phyloP scores from a whole-genome alignment of 2,888 invertebrate species.

The Hirudinaria manillensis region DNA sequence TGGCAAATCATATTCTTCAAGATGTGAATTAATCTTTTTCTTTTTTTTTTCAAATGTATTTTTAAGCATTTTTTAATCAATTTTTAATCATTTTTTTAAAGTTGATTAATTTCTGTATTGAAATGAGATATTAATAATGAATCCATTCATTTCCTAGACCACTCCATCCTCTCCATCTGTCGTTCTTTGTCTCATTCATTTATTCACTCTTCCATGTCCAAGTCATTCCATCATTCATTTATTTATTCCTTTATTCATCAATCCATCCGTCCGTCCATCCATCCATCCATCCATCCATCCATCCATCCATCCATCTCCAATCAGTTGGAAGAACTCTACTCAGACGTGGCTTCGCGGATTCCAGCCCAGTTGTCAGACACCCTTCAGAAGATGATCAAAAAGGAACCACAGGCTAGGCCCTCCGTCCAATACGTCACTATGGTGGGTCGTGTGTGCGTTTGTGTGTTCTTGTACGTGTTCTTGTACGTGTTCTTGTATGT shows the following conservation, averaged over 20 bases:
- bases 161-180: no score
- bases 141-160: no score
- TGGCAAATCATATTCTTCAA: no score
- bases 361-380: slow-evolving; percentile 82
- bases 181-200: no score
- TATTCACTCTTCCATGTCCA: no score
- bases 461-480: background rate
- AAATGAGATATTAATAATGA: no score
- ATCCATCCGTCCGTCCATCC: background rate
- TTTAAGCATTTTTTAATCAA: no score
- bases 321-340: slow-evolving; percentile 76
- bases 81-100: no score
- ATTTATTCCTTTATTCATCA: background rate
- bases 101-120: no score
- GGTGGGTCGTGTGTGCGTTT: slow-evolving; percentile 59
- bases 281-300: background rate
- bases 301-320: slow-evolving; percentile 5
- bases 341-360: slow-evolving; percentile 70
- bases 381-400: slow-evolving; percentile 69
- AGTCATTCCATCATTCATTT: no score
- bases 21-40: no score
- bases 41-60: no score
- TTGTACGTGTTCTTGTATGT: background rate
- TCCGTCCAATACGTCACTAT: slow-evolving; percentile 82
- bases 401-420: slow-evolving; percentile 78